Conservation (phyloP, 1,140 invertebrate species). For the Chlorops oryzae region DNA sequence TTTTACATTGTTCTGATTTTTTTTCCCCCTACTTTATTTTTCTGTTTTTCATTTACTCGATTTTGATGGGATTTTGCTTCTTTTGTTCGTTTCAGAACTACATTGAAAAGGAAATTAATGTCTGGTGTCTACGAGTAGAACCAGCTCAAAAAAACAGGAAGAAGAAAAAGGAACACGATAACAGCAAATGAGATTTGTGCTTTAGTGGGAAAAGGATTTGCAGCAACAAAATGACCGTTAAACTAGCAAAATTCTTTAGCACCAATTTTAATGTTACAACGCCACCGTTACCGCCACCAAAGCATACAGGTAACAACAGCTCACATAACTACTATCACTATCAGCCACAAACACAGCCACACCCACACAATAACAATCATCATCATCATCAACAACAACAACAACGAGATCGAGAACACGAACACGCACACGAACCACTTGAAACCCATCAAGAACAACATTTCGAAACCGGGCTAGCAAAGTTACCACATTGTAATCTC, state of each 20-base stretch:
- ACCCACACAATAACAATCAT: constrained; percentile 25
- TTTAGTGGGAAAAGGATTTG: background rate
- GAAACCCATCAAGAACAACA: constrained; percentile 12
- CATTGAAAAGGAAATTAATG: constrained; percentile 22
- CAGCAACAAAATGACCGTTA: constrained; percentile 33
- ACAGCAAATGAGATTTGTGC: background rate
- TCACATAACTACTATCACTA: constrained; percentile 9
- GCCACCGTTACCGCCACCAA: constrained; percentile 29
- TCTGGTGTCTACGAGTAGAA: constrained; percentile 27
- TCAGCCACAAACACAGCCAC: constrained; percentile 9
- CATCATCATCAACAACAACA: constrained; percentile 15
- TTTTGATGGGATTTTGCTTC: background rate
- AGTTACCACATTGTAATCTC: constrained; percentile 12
- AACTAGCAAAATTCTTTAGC: constrained; percentile 38
- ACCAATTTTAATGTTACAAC: constrained; percentile 12
- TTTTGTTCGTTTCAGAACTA: constrained; percentile 9
- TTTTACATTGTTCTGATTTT: no score
- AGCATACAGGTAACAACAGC: constrained; percentile 23
- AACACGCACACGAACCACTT: constrained; percentile 22
- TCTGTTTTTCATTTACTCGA: background rate
- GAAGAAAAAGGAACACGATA: background rate
- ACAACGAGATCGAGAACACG: constrained; percentile 18
- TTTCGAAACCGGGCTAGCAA: constrained; percentile 15
- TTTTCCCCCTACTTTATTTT: no score
- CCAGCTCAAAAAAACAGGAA: constrained; percentile 37